phyloP scores from a whole-genome alignment of 1,140 invertebrate genomes.

The Drosophila bocki region DNA sequence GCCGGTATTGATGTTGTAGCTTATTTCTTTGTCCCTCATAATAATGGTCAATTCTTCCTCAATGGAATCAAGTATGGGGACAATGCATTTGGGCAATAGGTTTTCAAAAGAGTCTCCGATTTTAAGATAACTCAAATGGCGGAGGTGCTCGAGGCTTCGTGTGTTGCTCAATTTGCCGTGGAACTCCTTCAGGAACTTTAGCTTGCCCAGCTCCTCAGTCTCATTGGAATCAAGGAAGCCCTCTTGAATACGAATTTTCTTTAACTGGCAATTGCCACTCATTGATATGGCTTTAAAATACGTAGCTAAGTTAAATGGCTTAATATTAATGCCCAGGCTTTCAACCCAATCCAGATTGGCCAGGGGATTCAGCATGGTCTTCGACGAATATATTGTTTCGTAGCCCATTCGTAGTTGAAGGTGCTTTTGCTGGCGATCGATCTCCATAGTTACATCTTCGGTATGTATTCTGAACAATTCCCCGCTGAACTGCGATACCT shows the following conservation, averaged over 20 bases:
- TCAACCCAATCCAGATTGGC: neutral
- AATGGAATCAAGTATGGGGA: neutral
- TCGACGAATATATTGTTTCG: neutral
- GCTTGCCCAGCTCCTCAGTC: conserved; percentile 4
- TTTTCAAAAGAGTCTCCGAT: neutral
- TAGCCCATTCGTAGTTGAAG: neutral
- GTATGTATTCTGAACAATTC: neutral
- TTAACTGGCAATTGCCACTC: neutral
- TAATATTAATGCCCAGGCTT: neutral
- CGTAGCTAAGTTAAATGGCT: neutral
- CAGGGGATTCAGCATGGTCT: neutral
- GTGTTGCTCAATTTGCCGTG: neutral
- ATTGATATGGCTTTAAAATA: neutral
- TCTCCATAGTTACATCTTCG: neutral
- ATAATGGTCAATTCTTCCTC: neutral
- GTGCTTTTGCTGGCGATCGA: neutral
- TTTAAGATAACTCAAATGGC: neutral
- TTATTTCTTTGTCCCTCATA: neutral
- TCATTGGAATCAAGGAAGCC: conserved; percentile 5
- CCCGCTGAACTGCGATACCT: neutral
- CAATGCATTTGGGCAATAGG: neutral
- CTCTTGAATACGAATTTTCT: neutral
- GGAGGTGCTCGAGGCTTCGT: neutral
- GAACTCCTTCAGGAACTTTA: conserved; percentile 2
- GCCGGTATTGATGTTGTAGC: neutral